Base-by-base conservation (phyloP, 2,888 invertebrate genomes). In the Cepaea hortensis region DNA sequence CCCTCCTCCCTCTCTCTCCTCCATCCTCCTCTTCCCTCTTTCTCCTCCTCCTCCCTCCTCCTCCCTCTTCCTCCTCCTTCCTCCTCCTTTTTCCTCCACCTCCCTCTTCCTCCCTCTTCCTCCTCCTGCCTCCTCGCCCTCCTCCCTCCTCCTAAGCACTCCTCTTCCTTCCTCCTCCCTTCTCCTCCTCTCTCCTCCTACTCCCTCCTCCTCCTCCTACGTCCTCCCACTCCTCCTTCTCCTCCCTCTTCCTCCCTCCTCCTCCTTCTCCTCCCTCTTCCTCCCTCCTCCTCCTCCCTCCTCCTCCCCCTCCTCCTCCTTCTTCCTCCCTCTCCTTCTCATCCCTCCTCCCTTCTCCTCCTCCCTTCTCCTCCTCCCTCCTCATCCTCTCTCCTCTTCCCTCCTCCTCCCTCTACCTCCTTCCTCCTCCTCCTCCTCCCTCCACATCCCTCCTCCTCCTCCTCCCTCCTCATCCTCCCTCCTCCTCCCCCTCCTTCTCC, bases 21-120 rank as follows among this genome's bases (percentile, higher is more conserved):
- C n/a, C n/a, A n/a, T n/a, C n/a, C n/a, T n/a, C n/a, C n/a, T n/a
- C n/a, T n/a, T 84, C 62, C 61, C 76, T 62, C 23, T 84, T 35
- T 80, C 68, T 85, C 79, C 70, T 50, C 79, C 79, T 80, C 79
- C 79, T 70, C 70, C 70, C 79, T 70, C 79, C 79, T 79, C 79
- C 65, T n/a, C 46, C 46, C 68, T 15, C 62, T 62, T 85, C n/a
- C 75, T 55, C 68, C 48, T 65, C 68, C 61, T 35, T 65, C 11
- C n/a, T 68, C 68, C 79, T 48, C 79, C 76, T 35, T 84, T 3
- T 77, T 65, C n/a, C n/a, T n/a, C n/a, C n/a, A n/a, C n/a, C n/a
- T n/a, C n/a, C n/a, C n/a, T n/a, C n/a, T n/a, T n/a, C n/a, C n/a
- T n/a, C n/a, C n/a, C n/a, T n/a, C n/a, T n/a, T n/a, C n/a, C n/a